Percentiles rank a stretch among this genome's conserved stretches.
Evolutionary conservation across 2,113 vertebrate species (phyloP).

Genomic region (Glaucidium brasilianum): DNA sequence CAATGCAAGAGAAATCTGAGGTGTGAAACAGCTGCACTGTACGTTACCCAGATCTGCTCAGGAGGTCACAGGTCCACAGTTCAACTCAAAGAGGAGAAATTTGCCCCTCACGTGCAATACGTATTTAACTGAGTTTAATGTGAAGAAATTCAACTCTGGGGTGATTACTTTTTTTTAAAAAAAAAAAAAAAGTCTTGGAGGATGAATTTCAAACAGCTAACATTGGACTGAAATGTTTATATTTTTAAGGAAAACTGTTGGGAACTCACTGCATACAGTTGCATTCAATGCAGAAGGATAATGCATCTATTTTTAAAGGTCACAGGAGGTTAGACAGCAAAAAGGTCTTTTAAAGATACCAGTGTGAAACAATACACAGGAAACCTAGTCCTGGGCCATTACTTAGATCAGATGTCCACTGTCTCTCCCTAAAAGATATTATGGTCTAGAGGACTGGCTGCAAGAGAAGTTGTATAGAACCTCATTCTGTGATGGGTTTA

Average conservation of each 20-base stretch:
- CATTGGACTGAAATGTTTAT: neutral
- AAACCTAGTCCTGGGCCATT: neutral
- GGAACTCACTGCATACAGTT: neutral
- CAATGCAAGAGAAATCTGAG: neutral
- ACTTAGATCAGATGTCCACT: neutral
- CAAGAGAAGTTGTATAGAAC: neutral
- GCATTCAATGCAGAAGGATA: neutral
- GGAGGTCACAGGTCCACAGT: neutral
- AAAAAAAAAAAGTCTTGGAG: neutral
- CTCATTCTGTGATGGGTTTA: neutral
- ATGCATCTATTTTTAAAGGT: neutral
- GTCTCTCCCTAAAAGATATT: neutral
- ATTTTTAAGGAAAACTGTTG: neutral
- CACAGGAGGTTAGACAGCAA: neutral
- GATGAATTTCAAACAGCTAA: constrained; percentile 22
- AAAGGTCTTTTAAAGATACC: neutral
- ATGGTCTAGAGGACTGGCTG: neutral
- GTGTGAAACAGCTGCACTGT: neutral
- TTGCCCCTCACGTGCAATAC: constrained; percentile 24
- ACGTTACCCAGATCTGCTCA: neutral
- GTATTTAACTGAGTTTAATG: constrained; percentile 59
- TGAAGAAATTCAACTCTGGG: constrained; percentile 50
- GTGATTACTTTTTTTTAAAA: neutral
- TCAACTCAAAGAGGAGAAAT: constrained; percentile 31
- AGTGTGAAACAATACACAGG: neutral